These are phyloP conservation scores for Scolopax rusticola DNA, from an alignment of 2,797 vertebrate genomes.

Conservation along the genomic window DNA sequence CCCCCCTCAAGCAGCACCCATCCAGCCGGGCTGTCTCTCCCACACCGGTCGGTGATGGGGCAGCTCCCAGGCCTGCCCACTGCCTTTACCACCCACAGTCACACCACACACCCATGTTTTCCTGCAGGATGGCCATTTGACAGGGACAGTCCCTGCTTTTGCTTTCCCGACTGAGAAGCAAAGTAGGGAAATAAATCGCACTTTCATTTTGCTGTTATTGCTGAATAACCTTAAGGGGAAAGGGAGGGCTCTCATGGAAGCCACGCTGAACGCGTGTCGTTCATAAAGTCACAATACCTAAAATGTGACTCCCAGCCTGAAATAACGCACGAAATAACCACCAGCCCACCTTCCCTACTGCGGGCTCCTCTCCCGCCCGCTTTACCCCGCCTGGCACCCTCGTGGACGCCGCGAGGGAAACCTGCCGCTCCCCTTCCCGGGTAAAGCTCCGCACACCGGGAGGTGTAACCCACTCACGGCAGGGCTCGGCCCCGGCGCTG, in stretches of 20 bases:
- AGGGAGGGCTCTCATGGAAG: fast-evolving
- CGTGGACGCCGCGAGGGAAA: fast-evolving
- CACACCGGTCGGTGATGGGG: neutral
- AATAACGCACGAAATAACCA: fast-evolving
- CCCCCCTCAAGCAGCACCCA: neutral
- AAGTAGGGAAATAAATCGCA: neutral
- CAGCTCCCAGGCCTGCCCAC: neutral
- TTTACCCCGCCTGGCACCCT: neutral
- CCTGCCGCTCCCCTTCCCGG: neutral
- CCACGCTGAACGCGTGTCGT: fast-evolving
- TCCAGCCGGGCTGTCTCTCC: neutral
- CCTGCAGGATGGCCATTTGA: too few relatives aligned
- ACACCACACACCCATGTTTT: fast-evolving
- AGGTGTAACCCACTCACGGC: too few relatives aligned
- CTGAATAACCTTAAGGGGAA: neutral
- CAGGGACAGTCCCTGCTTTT: neutral
- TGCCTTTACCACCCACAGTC: fast-evolving
- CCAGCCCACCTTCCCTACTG: fast-evolving
- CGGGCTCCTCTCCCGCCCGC: neutral
- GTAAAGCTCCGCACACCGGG: neutral
- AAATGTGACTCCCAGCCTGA: neutral
- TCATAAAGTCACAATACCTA: too few relatives aligned
- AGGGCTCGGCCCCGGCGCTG: fast-evolving
- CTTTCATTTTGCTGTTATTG: neutral
- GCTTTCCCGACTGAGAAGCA: neutral